A percentile compares a stretch with the other conserved stretches of the same genome.
phyloP scores from a whole-genome alignment of 2,797 vertebrate species.

The Sparidentex hasta region DNA sequence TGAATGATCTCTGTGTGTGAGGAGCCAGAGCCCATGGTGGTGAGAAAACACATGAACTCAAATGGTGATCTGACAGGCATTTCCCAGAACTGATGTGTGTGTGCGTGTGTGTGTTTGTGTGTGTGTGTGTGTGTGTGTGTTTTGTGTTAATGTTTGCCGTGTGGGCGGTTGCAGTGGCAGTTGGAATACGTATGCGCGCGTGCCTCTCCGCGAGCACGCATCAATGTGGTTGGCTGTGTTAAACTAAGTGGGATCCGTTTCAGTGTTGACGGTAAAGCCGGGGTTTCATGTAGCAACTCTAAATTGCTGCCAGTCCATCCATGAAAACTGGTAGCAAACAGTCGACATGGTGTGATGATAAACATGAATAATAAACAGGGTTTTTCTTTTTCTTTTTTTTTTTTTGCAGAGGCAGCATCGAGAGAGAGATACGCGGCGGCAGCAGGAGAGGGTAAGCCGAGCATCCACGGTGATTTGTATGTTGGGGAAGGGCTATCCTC shows the following conservation, averaged over 20 bases:
- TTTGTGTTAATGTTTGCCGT: slow-evolving; percentile 51
- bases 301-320: slow-evolving; percentile 78
- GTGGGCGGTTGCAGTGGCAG: slow-evolving; percentile 66
- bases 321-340: slow-evolving; percentile 80
- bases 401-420: slow-evolving; percentile 58
- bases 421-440: slow-evolving; percentile 16
- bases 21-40: slow-evolving; percentile 50
- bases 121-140: slow-evolving; percentile 3
- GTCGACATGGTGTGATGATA: slow-evolving; percentile 77
- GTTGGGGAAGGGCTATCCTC: slow-evolving; percentile 49
- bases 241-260: slow-evolving; percentile 79
- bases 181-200: slow-evolving; percentile 28
- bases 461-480: slow-evolving; percentile 52
- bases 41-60: slow-evolving; percentile 56
- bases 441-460: slow-evolving; percentile 31
- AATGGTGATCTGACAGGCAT: slow-evolving; percentile 66
- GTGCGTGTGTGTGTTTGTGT: slow-evolving; percentile 30
- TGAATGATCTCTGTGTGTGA: slow-evolving; percentile 52
- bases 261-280: slow-evolving; percentile 74
- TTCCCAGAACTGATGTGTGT: slow-evolving; percentile 63
- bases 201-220: slow-evolving; percentile 52
- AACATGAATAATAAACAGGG: slow-evolving; percentile 81
- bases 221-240: slow-evolving; percentile 64
- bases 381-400: slow-evolving; percentile 13
- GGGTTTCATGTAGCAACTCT: slow-evolving; percentile 73